Conservation (phyloP, 2,113 vertebrate species). For the Onychorhynchus coronatus region DNA sequence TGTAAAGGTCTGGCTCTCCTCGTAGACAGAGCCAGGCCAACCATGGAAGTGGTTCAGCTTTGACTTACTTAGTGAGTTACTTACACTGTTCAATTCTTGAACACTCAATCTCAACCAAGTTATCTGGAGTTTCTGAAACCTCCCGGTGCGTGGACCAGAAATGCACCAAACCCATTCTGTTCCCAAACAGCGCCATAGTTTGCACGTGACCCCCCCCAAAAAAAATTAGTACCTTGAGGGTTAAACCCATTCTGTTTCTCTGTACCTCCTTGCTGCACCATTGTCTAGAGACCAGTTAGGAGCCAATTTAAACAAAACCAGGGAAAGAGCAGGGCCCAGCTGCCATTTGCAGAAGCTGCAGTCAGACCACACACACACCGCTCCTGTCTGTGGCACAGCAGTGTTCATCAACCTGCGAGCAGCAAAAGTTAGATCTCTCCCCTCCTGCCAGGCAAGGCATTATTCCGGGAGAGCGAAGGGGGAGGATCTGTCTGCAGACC, state of each 20-base stretch:
- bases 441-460: slow-evolving; percentile 17
- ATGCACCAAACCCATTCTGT: neutral
- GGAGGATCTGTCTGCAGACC: slow-evolving; percentile 19
- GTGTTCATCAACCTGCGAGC: neutral
- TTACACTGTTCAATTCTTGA: neutral
- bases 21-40: neutral
- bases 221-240: neutral
- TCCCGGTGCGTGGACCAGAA: rapidly evolving
- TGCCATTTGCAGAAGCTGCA: slow-evolving; percentile 27
- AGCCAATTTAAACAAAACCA: neutral
- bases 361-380: neutral
- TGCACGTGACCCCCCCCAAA: neutral
- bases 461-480: neutral
- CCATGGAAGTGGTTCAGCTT: neutral
- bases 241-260: neutral
- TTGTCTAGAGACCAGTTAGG: neutral
- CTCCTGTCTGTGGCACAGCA: neutral
- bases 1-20: neutral
- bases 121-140: neutral
- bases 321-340: neutral
- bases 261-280: neutral
- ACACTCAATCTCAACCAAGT: neutral
- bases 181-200: rapidly evolving
- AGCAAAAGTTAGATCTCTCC: neutral
- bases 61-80: neutral